A percentile compares a stretch with the other conserved stretches of the same genome.
Evolutionary conservation across 2,113 vertebrate genomes (phyloP).

Genomic region (Myotis yumanensis): DNA sequence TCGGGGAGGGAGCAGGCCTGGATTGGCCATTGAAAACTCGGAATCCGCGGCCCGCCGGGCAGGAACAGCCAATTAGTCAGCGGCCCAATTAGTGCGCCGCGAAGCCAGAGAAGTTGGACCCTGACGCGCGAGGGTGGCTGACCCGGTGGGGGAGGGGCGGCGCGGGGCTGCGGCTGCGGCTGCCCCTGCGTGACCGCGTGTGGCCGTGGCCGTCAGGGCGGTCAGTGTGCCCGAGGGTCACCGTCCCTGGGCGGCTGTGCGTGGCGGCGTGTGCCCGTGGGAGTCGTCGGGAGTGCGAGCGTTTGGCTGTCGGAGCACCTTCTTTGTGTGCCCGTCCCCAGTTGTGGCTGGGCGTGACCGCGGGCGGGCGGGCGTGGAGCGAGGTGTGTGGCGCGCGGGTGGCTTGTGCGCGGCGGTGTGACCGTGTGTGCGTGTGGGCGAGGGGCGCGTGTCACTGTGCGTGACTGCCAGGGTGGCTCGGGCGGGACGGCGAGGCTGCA

Average conservation of each 20-base stretch:
- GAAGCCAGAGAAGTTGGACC: slow-evolving; percentile 3
- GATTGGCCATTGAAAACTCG: neutral
- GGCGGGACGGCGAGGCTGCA: neutral
- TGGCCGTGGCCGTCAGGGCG: neutral
- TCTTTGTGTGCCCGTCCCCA: slow-evolving; percentile 71
- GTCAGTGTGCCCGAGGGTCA: neutral
- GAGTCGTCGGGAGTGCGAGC: neutral
- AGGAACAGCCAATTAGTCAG: slow-evolving; percentile 38
- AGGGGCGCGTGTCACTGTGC: neutral
- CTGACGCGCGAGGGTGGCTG: neutral
- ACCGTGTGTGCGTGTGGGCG: neutral
- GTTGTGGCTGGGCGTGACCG: slow-evolving; percentile 50
- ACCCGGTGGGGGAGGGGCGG: neutral
- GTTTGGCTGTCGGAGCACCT: slow-evolving; percentile 59
- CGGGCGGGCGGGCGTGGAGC: neutral
- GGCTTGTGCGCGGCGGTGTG: neutral
- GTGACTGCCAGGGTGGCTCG: slow-evolving; percentile 8
- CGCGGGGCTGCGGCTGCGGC: neutral
- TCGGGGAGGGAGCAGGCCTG: neutral
- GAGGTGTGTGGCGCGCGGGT: neutral
- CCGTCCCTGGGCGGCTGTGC: neutral
- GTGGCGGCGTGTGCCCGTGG: neutral
- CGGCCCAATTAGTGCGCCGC: neutral
- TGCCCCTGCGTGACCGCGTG: neutral
- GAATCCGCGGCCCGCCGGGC: slow-evolving; percentile 18